Evolutionary conservation across 2,888 invertebrate species (phyloP).

Genomic region (Zygothrica quintamaculata): DNA sequence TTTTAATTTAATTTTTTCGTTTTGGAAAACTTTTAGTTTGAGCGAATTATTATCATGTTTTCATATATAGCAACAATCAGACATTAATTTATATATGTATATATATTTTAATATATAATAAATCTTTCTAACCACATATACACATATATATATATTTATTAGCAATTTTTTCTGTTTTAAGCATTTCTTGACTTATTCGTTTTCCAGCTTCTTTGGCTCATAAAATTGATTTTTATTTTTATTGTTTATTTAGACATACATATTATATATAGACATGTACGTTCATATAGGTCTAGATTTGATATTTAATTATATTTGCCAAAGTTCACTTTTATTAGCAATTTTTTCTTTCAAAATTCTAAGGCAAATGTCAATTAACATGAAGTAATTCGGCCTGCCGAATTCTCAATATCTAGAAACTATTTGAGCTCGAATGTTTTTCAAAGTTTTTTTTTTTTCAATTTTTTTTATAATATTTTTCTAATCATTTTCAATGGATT

Average conservation of each 20-base stretch:
- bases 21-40: constrained; percentile 32
- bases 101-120: background rate
- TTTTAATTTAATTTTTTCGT: constrained; percentile 10
- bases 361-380: constrained; percentile 13
- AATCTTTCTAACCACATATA: background rate
- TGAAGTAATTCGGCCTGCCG: constrained; percentile 26
- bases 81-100: constrained; percentile 28
- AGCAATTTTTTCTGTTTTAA: constrained; percentile 12
- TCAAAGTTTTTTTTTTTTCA: constrained; percentile 8
- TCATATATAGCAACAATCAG: constrained; percentile 17
- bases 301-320: too few species aligned
- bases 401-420: constrained; percentile 17
- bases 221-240: constrained; percentile 12
- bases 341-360: too few species aligned
- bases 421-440: background rate
- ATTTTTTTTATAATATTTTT: constrained; percentile 6
- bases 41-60: constrained; percentile 37
- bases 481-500: constrained; percentile 22
- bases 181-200: constrained; percentile 18
- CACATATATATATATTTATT: background rate
- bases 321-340: too few species aligned
- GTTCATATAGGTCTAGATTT: constrained; percentile 33
- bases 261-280: constrained; percentile 56
- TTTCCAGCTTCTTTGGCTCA: constrained; percentile 15
- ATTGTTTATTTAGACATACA: constrained; percentile 13